Evolutionary conservation across 2,113 vertebrate genomes (phyloP).

Genomic region (Nematolebias whitei): DNA sequence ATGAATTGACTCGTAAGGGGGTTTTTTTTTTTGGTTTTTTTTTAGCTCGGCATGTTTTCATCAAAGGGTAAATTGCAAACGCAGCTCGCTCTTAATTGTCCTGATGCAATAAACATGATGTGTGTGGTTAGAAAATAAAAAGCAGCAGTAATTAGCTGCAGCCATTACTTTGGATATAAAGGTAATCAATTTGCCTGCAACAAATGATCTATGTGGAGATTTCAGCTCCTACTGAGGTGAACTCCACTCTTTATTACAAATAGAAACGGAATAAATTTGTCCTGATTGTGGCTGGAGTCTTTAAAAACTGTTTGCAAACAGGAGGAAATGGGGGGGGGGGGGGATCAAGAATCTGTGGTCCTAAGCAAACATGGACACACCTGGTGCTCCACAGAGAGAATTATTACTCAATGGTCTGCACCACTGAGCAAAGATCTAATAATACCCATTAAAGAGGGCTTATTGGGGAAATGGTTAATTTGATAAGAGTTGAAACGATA

Average conservation of each 20-base stretch:
- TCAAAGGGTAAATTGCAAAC: not conserved
- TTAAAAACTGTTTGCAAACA: conserved; percentile 41
- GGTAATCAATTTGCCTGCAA: conserved; percentile 19
- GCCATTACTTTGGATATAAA: conserved; percentile 8
- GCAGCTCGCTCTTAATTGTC: conserved; percentile 20
- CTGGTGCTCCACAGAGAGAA: conserved; percentile 54
- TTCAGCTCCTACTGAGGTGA: conserved; percentile 30
- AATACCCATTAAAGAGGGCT: conserved; percentile 26
- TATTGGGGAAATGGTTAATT: conserved; percentile 40
- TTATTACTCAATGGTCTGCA: conserved; percentile 54
- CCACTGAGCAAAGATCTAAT: conserved; percentile 50
- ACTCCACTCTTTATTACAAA: conserved; percentile 35
- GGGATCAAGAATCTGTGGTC: too few species aligned
- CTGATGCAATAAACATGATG: conserved; percentile 29
- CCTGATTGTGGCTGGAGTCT: conserved; percentile 24
- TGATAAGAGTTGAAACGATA: conserved; percentile 35
- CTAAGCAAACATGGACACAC: conserved; percentile 64
- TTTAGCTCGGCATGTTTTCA: not conserved
- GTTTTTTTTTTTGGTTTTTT: not conserved
- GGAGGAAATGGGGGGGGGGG: conserved; percentile 44
- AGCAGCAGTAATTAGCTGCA: conserved; percentile 23
- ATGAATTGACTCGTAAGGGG: not conserved
- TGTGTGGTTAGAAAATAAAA: conserved; percentile 8
- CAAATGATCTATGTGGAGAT: conserved; percentile 17
- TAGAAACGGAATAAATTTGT: conserved; percentile 19